Evolutionary conservation across 1,140 invertebrate genomes (phyloP).

Genomic region (Drosophila equinoxialis): DNA sequence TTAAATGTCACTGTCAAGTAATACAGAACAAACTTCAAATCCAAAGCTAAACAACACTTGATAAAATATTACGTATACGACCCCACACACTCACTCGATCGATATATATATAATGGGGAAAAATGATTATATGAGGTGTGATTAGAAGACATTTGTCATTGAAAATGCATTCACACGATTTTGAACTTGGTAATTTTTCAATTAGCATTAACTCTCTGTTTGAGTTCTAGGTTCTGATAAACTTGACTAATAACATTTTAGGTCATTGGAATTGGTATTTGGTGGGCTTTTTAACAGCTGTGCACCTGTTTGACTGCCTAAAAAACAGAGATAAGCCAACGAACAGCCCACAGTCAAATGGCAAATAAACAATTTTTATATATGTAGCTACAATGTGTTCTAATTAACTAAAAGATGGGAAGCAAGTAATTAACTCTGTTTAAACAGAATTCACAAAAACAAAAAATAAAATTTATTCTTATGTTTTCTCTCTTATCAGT

Average conservation of each 20-base stretch:
- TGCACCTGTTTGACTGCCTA: background rate
- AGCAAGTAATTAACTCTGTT: conserved; percentile 45
- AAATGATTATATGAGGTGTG: background rate
- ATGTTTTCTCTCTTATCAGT: conserved; percentile 6
- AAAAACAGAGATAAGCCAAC: conserved; percentile 34
- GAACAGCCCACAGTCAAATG: background rate
- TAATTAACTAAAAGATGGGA: conserved; percentile 50
- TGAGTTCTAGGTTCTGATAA: background rate
- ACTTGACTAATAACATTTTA: conserved; percentile 10
- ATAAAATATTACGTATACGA: conserved; percentile 55
- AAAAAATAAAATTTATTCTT: conserved; percentile 5
- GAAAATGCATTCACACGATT: conserved; percentile 4
- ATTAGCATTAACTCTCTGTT: conserved; percentile 1
- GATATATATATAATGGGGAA: background rate
- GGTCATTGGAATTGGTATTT: conserved; percentile 10
- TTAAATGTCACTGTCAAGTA: conserved; percentile 44
- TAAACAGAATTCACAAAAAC: conserved; percentile 22
- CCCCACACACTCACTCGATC: background rate
- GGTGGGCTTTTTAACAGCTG: conserved; percentile 10
- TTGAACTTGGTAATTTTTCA: conserved; percentile 2
- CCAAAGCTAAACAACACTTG: conserved; percentile 53
- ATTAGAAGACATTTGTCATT: conserved; percentile 1
- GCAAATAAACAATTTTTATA: conserved; percentile 57
- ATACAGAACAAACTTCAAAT: conserved; percentile 38
- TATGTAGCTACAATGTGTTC: conserved; percentile 38